phyloP scores from a whole-genome alignment of 2,888 invertebrate genomes.

The Megaustenia siamemsis region DNA sequence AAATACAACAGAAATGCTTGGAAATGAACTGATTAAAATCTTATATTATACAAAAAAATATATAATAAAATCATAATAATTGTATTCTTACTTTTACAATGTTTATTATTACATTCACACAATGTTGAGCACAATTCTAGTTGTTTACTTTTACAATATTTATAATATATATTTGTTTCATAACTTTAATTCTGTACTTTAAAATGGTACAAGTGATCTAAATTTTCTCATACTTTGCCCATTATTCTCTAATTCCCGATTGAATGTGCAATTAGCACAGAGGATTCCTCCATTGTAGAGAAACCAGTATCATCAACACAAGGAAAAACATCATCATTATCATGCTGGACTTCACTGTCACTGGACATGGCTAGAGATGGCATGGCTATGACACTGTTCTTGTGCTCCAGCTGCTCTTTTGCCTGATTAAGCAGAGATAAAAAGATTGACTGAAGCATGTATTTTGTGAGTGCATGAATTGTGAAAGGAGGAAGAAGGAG shows the following conservation, averaged over 20 bases:
- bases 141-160: too few species aligned
- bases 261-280: conserved; percentile 44
- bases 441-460: background rate
- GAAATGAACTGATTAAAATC: too few species aligned
- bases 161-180: too few species aligned
- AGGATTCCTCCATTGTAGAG: conserved; percentile 46
- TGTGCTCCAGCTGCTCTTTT: conserved; percentile 46
- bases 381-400: conserved; percentile 16
- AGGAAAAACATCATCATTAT: conserved; percentile 12
- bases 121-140: too few species aligned
- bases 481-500: too few species aligned
- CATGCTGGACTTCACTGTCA: conserved; percentile 17
- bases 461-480: background rate
- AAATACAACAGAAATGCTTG: too few species aligned
- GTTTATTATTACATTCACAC: too few species aligned
- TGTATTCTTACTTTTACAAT: too few species aligned
- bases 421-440: conserved; percentile 14
- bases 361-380: conserved; percentile 20
- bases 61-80: too few species aligned
- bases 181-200: too few species aligned
- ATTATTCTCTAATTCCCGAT: background rate
- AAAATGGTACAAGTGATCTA: too few species aligned
- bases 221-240: background rate
- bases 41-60: too few species aligned
- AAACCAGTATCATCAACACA: conserved; percentile 40